Base-by-base conservation (phyloP, 1,140 invertebrate species). In the Drosophila tristis region DNA sequence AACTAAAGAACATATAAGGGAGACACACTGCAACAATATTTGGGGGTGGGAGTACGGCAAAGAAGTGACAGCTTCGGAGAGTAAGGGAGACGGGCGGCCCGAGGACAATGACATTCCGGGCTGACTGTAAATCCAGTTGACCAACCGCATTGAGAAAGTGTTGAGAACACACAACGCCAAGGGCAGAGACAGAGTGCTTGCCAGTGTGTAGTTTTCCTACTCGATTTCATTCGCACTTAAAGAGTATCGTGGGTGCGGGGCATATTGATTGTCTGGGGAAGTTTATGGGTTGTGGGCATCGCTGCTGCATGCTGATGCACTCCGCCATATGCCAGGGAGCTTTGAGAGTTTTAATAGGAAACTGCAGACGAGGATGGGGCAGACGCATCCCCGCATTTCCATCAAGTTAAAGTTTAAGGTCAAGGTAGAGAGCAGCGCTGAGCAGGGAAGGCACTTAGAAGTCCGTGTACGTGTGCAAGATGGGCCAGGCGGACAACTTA, bases 391-490 rank as follows among this genome's bases (percentile, higher is more conserved):
- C 59, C 54, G 25, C 42, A 43, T n/a, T 20, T 15, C 26, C 57
- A 49, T 23, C 49, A 56, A 70, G 70, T 62, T 76, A 63, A 89
- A 84, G 84, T 89, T 89, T 79, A 89, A 89, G 84, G 84, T 89
- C 84, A 89, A 71, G 49, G 16, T 4, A 25, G 23, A 25, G 20
- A 20, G 20, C 20, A 20, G 20, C 20, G 23, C 11, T 1, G 16
- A 16, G 65, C 59, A 53, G 54, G 61, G 67, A 87, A 87, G 80
- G 67, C 72, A 87, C 84, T 87, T 82, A 89, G 66, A 75, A 78
- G 76, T 76, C 70, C 50, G 50, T 58, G 20, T 39, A 68, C 74
- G 74, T 77, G 68, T 49, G 49, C 51, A 51, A 11, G 16, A n/a
- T 20, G 25, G 35, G 23, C 49, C 47, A 55, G 47, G 55, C 45